A percentile compares a stretch with the other conserved stretches of the same genome.
These are phyloP conservation scores for Regulus satrapa DNA, from an alignment of 2,113 vertebrate genomes.

Conservation along the genomic window DNA sequence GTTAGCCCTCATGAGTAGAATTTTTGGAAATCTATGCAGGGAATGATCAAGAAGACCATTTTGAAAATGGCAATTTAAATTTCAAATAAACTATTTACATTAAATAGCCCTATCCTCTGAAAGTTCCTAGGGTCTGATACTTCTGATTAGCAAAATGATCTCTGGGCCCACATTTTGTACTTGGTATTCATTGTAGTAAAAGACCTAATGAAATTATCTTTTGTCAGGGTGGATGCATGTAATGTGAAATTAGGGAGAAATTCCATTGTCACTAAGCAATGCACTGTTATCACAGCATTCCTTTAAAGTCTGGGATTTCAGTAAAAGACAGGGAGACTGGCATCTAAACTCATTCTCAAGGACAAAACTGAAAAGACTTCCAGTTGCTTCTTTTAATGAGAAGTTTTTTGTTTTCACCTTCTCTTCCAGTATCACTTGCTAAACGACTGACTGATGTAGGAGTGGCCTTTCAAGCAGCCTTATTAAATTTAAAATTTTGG, in stretches of 20 bases:
- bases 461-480: neutral
- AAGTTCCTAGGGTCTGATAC: neutral
- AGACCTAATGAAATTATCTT: slow-evolving; percentile 34
- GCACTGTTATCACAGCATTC: neutral
- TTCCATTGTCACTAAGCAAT: neutral
- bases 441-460: neutral
- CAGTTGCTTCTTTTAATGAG: neutral
- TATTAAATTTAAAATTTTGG: neutral
- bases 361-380: neutral
- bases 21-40: neutral
- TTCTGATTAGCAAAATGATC: slow-evolving; percentile 29
- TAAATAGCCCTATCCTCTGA: neutral
- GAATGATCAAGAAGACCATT: neutral
- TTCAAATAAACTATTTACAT: slow-evolving; percentile 30
- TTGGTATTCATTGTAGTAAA: neutral
- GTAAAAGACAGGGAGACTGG: neutral
- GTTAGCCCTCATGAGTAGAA: neutral
- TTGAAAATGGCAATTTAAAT: slow-evolving; percentile 6
- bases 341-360: neutral
- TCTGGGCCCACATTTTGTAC: neutral
- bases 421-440: neutral
- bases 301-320: slow-evolving; percentile 22
- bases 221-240: neutral
- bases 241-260: neutral
- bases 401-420: neutral